Conservation (phyloP, 2,888 invertebrate genomes). For the Sialis fuliginosa region DNA sequence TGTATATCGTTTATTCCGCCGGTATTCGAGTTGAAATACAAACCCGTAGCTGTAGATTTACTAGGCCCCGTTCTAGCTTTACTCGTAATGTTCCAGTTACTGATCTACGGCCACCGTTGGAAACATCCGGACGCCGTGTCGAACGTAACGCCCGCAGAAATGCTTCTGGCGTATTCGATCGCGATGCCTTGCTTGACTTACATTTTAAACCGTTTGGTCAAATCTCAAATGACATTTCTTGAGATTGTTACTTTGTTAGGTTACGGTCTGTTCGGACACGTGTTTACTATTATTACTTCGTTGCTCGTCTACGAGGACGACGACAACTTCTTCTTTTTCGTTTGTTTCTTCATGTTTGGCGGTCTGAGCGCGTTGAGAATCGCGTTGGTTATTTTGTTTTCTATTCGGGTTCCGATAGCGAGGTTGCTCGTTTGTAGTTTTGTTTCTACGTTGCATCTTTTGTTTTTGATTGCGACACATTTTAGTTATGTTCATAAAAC, state of each 20-base stretch:
- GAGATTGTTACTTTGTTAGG: slow-evolving; percentile 27
- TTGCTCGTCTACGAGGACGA: slow-evolving; percentile 24
- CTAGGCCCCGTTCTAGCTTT: slow-evolving; percentile 25
- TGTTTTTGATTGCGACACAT: slow-evolving; percentile 31
- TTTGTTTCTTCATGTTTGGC: slow-evolving; percentile 25
- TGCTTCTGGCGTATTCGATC: slow-evolving; percentile 19
- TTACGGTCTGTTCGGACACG: slow-evolving; percentile 29
- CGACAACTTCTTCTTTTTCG: slow-evolving; percentile 27
- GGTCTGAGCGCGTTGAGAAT: slow-evolving; percentile 28
- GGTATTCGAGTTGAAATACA: slow-evolving; percentile 16
- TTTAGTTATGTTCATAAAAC: slow-evolving; percentile 31
- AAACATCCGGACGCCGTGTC: slow-evolving; percentile 16
- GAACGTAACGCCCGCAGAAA: slow-evolving; percentile 18
- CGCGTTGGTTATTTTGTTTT: slow-evolving; percentile 24
- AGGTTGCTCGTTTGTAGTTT: slow-evolving; percentile 29
- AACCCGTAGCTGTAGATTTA: slow-evolving; percentile 25
- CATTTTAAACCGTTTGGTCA: slow-evolving; percentile 19
- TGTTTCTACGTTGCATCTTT: slow-evolving; percentile 25
- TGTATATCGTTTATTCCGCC: slow-evolving; percentile 26
- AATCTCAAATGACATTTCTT: slow-evolving; percentile 19
- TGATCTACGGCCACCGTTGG: slow-evolving; percentile 23
- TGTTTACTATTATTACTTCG: slow-evolving; percentile 24
- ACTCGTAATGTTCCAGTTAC: slow-evolving; percentile 19
- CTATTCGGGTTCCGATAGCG: slow-evolving; percentile 27
- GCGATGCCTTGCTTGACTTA: slow-evolving; percentile 21